phyloP scores from a whole-genome alignment of 92 coral and sea anemone species.

The Epizoanthus ramosus region DNA sequence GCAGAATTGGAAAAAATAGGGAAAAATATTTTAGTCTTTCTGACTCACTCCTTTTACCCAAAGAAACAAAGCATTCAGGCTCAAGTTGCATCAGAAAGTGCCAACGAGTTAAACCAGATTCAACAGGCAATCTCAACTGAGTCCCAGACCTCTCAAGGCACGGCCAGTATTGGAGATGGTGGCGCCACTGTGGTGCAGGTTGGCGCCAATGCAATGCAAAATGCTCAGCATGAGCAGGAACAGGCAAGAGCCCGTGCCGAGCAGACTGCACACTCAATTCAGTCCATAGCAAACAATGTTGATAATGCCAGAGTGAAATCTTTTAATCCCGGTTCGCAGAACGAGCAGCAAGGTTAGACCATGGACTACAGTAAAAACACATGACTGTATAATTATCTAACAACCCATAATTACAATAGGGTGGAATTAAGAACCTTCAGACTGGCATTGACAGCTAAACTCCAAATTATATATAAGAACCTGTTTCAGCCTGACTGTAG shows the following conservation, averaged over 20 bases:
- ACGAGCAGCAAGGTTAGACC: conserved; percentile 18
- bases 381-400: neutral
- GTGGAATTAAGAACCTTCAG: neutral
- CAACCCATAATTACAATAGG: neutral
- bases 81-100: conserved; percentile 99
- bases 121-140: conserved; percentile 96
- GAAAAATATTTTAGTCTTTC: neutral
- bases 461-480: too few species aligned
- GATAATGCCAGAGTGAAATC: conserved; percentile 52
- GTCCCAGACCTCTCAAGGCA: conserved; percentile 96
- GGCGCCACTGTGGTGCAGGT: conserved; percentile 90
- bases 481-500: too few species aligned
- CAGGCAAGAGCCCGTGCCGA: conserved; percentile 53
- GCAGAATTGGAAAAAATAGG: neutral
- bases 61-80: conserved; percentile 96
- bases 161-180: conserved; percentile 80
- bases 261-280: conserved; percentile 23
- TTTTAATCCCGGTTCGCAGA: conserved; percentile 25
- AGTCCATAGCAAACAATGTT: conserved; percentile 32
- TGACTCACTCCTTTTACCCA: neutral
- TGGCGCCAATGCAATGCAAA: conserved; percentile 31
- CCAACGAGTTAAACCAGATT: conserved; percentile 92
- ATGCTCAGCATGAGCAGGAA: conserved; percentile 8
- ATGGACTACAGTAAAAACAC: neutral
- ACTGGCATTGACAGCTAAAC: neutral